Evolutionary conservation across 2,797 vertebrate genomes (phyloP), one percentile per base, ranked within the genome.

Genomic region (Triplophysa yarkandensis): DNA sequence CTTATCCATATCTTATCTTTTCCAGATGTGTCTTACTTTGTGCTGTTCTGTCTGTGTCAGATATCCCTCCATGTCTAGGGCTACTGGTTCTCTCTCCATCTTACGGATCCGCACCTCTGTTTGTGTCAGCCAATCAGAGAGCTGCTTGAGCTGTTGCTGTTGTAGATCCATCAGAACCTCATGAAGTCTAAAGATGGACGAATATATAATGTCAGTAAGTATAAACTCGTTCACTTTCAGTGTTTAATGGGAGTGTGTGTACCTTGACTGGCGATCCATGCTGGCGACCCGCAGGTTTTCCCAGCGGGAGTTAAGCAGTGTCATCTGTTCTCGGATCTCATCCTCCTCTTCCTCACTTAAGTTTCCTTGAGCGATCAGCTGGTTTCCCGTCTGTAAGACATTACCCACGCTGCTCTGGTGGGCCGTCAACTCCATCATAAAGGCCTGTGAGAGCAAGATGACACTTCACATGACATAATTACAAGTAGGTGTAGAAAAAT

Each of bases 371-470:
- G 95, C 93, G 30, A 98, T 95, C 77, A 99, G 89, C 39, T 97
- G 97, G 89, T 96, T 98, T 14, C 97, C 98, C 0, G 93, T 95
- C 85, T 98, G 96, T 50, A 99, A 93, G 77, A 99, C 95, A 0
- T 90, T 97, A 27, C 98, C 98, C 81, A 99, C 98, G 0, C 93
- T 98, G 92, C 98, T 98, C 92, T 99, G 98, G 85, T 98, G 98
- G 0, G 94, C 95, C 0, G 97, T 99, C 79, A 99, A 88, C 86
- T 98, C 95, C 97, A 99, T 98, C 98, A 99, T 99, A 71, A 98
- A 83, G 2, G 46, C 71, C 82, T 83, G 63, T 9, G 19, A 25
- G 14, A 14, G 1, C 11, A 61, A n/a, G n/a, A 34, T 2, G 0
- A 64, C 30, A 28, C 13, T 43, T 27, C 32, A 27, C 17, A 68